A percentile compares a stretch with the other conserved stretches of the same genome.
Evolutionary conservation across 2,797 vertebrate species (phyloP).

Genomic region (Hoplostethus atlanticus): DNA sequence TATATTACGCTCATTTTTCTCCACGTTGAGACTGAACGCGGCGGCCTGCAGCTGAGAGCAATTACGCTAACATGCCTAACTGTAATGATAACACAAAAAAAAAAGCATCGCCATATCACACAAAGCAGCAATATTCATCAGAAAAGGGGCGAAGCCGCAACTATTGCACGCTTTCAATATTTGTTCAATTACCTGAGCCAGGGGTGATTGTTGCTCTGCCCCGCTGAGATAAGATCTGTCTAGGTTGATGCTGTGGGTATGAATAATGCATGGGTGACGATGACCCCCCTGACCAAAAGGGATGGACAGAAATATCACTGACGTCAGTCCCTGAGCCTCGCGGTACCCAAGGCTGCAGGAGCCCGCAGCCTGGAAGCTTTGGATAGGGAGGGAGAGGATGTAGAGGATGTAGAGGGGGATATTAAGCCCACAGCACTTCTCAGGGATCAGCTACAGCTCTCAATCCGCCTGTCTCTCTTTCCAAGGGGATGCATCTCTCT

Average conservation of each 20-base stretch:
- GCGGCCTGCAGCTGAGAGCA: not conserved
- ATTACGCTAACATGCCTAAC: not conserved
- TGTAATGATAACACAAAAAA: not conserved
- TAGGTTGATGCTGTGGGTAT: slow-evolving; percentile 67
- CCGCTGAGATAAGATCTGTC: slow-evolving; percentile 69
- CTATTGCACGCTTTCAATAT: slow-evolving; percentile 33
- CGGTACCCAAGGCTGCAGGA: slow-evolving; percentile 44
- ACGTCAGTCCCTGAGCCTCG: slow-evolving; percentile 65
- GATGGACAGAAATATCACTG: slow-evolving; percentile 78
- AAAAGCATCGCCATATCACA: slow-evolving; percentile 3
- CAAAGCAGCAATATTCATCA: slow-evolving; percentile 42
- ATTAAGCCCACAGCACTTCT: slow-evolving; percentile 70
- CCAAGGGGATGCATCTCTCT: slow-evolving; percentile 35
- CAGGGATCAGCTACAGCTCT: slow-evolving; percentile 74
- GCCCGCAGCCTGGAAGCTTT: not conserved
- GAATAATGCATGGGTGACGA: slow-evolving; percentile 78
- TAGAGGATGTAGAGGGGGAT: slow-evolving; percentile 54
- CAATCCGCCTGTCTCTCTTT: slow-evolving; percentile 57
- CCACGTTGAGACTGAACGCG: not conserved
- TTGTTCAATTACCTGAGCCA: slow-evolving; percentile 55
- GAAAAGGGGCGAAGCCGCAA: slow-evolving; percentile 39
- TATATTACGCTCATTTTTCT: slow-evolving; percentile 12
- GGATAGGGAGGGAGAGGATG: slow-evolving; percentile 44
- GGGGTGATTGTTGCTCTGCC: slow-evolving; percentile 55
- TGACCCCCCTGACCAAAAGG: slow-evolving; percentile 72